These are phyloP conservation scores for Aphidius colemani DNA, from an alignment of 2,888 invertebrate genomes.

Conservation along the genomic window DNA sequence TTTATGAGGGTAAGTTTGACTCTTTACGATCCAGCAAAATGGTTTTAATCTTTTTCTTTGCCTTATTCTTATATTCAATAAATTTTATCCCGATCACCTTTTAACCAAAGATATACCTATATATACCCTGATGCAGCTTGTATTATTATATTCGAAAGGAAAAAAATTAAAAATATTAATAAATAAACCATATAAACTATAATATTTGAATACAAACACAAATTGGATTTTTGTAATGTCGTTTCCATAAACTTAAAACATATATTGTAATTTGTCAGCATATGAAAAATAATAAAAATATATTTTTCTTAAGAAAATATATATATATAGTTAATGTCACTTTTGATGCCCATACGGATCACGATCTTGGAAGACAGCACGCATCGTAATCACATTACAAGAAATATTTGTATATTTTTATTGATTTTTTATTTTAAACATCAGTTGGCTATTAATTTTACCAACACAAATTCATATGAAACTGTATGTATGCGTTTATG, in stretches of 20 bases:
- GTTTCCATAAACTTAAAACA: background rate
- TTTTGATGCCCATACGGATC: too few species aligned
- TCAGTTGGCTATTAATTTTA: constrained; percentile 57
- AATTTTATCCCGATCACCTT: background rate
- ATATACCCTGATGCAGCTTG: background rate
- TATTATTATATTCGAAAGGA: background rate
- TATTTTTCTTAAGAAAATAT: too few species aligned
- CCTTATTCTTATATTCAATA: constrained; percentile 8
- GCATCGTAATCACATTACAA: constrained; percentile 55
- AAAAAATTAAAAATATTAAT: background rate
- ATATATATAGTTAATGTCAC: too few species aligned
- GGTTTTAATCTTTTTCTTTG: constrained; percentile 13
- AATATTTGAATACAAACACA: too few species aligned
- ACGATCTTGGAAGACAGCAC: constrained; percentile 43
- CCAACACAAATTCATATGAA: constrained; percentile 12
- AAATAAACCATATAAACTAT: constrained; percentile 1
- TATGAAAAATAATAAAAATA: too few species aligned
- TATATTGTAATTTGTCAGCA: too few species aligned
- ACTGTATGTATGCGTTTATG: constrained; percentile 24
- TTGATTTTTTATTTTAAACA: constrained; percentile 22
- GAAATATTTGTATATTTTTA: constrained; percentile 33
- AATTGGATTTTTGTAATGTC: background rate
- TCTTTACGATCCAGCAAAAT: constrained; percentile 23
- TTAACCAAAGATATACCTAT: background rate
- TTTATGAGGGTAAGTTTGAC: constrained; percentile 21